Percentiles rank a stretch among this genome's conserved stretches.
Conservation (phyloP, 2,113 vertebrate species). For the Semnornis frantzii region DNA sequence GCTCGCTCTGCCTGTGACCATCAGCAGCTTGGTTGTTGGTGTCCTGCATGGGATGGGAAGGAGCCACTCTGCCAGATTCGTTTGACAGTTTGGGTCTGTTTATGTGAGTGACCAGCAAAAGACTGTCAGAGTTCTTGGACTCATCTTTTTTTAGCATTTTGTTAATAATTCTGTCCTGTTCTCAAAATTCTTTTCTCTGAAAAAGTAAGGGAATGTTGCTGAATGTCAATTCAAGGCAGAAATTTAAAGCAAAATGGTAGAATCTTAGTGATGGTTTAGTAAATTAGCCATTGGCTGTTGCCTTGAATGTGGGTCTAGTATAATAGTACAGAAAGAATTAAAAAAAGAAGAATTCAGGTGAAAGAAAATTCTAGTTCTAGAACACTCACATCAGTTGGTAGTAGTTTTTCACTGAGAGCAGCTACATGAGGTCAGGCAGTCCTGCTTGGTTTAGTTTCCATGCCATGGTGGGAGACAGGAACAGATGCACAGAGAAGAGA, state of each 20-base stretch:
- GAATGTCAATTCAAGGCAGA: neutral
- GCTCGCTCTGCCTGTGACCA: too few species aligned
- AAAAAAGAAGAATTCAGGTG: neutral
- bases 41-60: neutral
- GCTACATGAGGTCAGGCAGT: neutral
- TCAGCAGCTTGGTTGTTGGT: neutral
- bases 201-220: neutral
- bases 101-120: neutral
- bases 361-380: neutral
- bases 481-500: neutral
- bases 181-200: neutral
- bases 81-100: neutral
- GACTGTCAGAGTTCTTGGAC: neutral
- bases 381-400: neutral
- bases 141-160: neutral
- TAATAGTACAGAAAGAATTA: neutral
- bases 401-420: neutral
- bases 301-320: neutral
- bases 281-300: neutral
- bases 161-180: neutral
- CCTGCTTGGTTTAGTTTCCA: neutral
- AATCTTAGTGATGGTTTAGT: neutral
- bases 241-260: neutral
- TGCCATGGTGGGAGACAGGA: neutral
- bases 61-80: rapidly evolving